Evolutionary conservation across 1,140 invertebrate species (phyloP), one percentile per base, ranked within the genome.

Genomic region (Bombyx mandarina): DNA sequence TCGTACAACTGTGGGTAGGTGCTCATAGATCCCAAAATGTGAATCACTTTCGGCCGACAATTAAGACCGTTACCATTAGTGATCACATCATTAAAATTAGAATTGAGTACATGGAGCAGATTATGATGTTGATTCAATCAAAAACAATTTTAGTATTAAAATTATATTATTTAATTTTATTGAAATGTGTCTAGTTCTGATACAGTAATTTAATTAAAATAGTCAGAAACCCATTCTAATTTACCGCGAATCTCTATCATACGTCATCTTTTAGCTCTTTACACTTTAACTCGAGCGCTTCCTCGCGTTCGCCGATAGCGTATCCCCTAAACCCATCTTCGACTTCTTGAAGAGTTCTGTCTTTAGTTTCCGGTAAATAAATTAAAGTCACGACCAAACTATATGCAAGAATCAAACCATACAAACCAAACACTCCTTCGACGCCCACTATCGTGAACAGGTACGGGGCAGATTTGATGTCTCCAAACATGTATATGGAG

Each of bases 291-390:
- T 67, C 0, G 74, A 76, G 51, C 72, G 72, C 52, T 74, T 52
- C 61, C 74, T 71, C n/a, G 72, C 67, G 35, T 63, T 60, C 8
- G 74, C 70, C 49, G 26, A 77, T 26, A 7, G 73, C 66, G 46
- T 67, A 63, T 4, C 76, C 76, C 61, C 69, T 69, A 43, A 79
- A 79, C 58, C 73, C 76, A 45, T 79, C 70, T 57, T 78, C 75
- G 7, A 78, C 74, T 45, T 78, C 73, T 52, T 76, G 75, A 6
- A 78, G 56, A 3, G 75, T 79, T 45, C 74, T 69, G 44, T 75
- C 74, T 43, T 77, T 79, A 0, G 77, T 79, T 57, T 79, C 77
- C 1, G 77, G 77, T 7, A 79, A 42, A 42, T 69, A 62, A 46
- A 66, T 60, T 57, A 59, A 67, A 6, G 66, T 58, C 7, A 77